A percentile compares a stretch with the other conserved stretches of the same genome.
phyloP scores from a whole-genome alignment of 2,888 invertebrate genomes.

The Leptopilina syphax region DNA sequence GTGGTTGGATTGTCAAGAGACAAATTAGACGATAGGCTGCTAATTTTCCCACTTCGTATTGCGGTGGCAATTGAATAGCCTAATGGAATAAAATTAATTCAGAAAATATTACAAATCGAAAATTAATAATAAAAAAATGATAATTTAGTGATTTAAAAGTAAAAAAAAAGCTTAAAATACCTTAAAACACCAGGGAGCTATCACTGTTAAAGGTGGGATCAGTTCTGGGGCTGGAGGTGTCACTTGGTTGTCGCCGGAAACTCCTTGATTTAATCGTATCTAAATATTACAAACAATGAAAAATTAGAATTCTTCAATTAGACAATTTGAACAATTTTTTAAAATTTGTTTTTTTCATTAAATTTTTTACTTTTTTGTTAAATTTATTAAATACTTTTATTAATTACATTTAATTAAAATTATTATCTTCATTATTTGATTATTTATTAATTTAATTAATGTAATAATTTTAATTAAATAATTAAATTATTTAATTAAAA shows the following conservation, averaged over 20 bases:
- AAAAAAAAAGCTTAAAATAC: slow-evolving; percentile 76
- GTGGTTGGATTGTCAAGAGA: slow-evolving; percentile 86
- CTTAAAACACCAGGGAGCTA: slow-evolving; percentile 97
- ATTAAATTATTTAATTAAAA: too few species aligned
- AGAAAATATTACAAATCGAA: slow-evolving; percentile 55
- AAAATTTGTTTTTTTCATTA: too few species aligned
- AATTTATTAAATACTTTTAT: too few species aligned
- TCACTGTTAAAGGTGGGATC: slow-evolving; percentile 90
- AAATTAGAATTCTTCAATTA: not conserved
- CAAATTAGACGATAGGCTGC: slow-evolving; percentile 92
- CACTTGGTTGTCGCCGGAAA: slow-evolving; percentile 86
- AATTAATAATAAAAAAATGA: slow-evolving; percentile 22
- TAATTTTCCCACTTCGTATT: slow-evolving; percentile 86
- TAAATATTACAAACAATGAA: slow-evolving; percentile 59
- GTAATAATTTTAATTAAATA: too few species aligned
- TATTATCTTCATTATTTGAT: too few species aligned
- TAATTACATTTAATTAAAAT: too few species aligned
- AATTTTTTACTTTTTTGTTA: too few species aligned
- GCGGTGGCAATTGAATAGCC: slow-evolving; percentile 80
- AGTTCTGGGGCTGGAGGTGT: slow-evolving; percentile 87
- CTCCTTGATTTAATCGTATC: slow-evolving; percentile 87
- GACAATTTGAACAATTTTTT: too few species aligned
- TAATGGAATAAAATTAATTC: slow-evolving; percentile 74
- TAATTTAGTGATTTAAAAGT: not conserved
- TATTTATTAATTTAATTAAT: too few species aligned